phyloP scores from a whole-genome alignment of 2,797 vertebrate genomes.

The Megaceryle alcyon region DNA sequence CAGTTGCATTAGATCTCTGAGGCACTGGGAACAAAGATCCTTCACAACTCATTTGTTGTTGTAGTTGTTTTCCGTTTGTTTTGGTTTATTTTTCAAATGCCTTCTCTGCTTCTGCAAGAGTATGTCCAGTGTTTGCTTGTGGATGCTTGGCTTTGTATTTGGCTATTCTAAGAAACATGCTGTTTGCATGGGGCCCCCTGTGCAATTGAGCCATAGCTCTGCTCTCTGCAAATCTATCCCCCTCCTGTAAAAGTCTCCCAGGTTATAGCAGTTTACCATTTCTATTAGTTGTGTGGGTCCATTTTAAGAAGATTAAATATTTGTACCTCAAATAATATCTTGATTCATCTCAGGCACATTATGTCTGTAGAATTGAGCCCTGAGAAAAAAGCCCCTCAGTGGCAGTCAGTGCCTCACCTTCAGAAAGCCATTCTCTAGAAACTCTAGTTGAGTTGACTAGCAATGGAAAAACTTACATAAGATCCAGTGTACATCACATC shows the following conservation, averaged over 20 bases:
- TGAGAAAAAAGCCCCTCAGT: neutral
- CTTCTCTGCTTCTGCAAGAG: neutral
- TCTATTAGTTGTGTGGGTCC: neutral
- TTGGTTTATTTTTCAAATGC: neutral
- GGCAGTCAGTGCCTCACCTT: neutral
- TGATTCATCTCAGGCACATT: neutral
- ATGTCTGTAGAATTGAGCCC: neutral
- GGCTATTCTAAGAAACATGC: neutral
- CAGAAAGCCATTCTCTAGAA: neutral
- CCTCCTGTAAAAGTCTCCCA: neutral
- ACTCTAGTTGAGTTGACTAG: neutral
- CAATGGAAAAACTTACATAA: neutral
- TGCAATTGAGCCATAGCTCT: neutral
- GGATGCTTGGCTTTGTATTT: neutral
- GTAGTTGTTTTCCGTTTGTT: no score
- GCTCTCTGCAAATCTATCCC: neutral
- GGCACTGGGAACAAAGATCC: neutral
- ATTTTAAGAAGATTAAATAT: neutral
- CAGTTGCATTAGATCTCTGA: neutral
- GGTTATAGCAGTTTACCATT: neutral
- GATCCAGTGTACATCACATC: neutral
- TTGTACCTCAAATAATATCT: neutral
- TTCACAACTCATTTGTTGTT: neutral
- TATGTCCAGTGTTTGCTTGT: neutral
- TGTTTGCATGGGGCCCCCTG: neutral